A percentile compares a stretch with the other conserved stretches of the same genome.
These are phyloP conservation scores for Nestor notabilis DNA, from an alignment of 2,113 vertebrate genomes.

Conservation along the genomic window DNA sequence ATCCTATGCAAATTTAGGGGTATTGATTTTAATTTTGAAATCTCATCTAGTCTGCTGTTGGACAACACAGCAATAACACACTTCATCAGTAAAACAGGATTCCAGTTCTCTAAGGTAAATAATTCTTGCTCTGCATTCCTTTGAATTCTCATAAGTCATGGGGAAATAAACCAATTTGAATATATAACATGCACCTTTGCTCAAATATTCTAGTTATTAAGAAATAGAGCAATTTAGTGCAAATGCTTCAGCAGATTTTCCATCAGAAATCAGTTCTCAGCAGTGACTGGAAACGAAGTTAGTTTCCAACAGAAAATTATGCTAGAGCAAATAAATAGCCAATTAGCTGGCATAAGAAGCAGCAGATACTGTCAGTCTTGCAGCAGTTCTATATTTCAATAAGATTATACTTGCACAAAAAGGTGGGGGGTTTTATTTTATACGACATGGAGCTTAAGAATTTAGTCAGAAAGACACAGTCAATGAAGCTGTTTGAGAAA, in stretches of 20 bases:
- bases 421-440: neutral
- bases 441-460: neutral
- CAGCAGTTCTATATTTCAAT: neutral
- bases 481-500: neutral
- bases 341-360: neutral
- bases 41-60: neutral
- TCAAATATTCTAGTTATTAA: neutral
- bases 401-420: neutral
- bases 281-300: neutral
- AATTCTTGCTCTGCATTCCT: neutral
- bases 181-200: neutral
- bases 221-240: neutral
- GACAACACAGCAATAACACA: neutral
- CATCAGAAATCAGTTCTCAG: neutral
- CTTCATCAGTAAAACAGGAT: neutral
- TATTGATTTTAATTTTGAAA: constrained; percentile 1
- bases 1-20: neutral
- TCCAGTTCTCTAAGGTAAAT: neutral
- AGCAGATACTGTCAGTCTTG: neutral
- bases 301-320: neutral
- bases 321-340: neutral
- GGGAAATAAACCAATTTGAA: neutral
- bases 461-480: neutral
- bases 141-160: neutral
- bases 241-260: neutral